phyloP scores from a whole-genome alignment of 2,113 vertebrate genomes.

The Oreocharis arfaki region DNA sequence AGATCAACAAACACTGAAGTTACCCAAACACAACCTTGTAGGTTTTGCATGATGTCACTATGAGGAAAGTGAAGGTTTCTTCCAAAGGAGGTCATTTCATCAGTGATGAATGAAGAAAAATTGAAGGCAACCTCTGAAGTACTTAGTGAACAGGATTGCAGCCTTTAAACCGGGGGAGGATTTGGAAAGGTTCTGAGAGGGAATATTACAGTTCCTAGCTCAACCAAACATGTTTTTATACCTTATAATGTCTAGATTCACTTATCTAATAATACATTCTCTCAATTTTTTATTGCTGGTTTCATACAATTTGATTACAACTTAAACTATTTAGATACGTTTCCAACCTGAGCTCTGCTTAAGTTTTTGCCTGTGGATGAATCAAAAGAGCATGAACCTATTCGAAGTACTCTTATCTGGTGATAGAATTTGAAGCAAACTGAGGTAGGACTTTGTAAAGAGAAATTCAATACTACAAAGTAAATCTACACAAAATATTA shows the following conservation, averaged over 20 bases:
- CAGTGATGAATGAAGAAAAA: not conserved
- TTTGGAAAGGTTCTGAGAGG: not conserved
- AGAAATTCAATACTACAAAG: not conserved
- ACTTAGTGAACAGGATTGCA: not conserved
- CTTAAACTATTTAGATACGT: not conserved
- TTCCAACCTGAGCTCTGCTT: not conserved
- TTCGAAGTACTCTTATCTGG: not conserved
- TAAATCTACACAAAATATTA: not conserved
- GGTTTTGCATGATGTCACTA: not conserved
- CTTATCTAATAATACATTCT: not conserved
- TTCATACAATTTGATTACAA: not conserved
- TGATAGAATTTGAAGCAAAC: not conserved
- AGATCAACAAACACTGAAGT: not conserved
- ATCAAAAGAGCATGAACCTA: not conserved
- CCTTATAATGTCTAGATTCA: not conserved
- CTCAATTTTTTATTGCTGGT: not conserved
- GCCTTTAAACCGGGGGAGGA: not conserved
- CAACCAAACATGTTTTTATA: not conserved
- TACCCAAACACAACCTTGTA: not conserved
- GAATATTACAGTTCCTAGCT: not conserved
- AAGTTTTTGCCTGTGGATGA: not conserved
- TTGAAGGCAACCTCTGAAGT: not conserved
- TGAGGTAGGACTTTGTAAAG: not conserved
- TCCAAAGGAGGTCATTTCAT: not conserved
- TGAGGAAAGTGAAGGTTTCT: not conserved